Evolutionary conservation across 2,888 invertebrate genomes (phyloP), one percentile per base, ranked within the genome.

Genomic region (Stenoptilia bipunctidactyla): DNA sequence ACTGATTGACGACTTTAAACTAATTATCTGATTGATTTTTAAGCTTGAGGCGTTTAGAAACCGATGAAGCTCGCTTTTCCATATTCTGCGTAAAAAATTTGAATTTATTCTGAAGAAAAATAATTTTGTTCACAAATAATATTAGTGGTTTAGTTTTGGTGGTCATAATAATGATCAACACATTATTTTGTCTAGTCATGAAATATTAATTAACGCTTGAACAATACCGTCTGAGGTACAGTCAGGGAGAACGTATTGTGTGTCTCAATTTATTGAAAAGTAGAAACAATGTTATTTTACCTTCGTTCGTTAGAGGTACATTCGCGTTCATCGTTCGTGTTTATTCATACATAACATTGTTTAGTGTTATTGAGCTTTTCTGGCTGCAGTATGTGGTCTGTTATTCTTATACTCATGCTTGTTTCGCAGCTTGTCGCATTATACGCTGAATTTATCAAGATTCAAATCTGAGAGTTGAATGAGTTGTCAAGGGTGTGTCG

Each of bases 121-220:
- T n/a, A n/a, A n/a, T n/a, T n/a, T n/a, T n/a, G n/a, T n/a, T n/a
- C n/a, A n/a, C n/a, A n/a, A n/a, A n/a, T n/a, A n/a, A 20, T 5
- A 20, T 20, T 20, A 20, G 20, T 20, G 20, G 20, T 20, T 20
- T 5, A 20, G 20, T 20, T 20, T 20, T 20, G 20, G 20, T 20
- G 3, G 3, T 20, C 3, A 5, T 30, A 30, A 3, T 30, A n/a
- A n/a, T 9, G 30, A 30, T 10, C 30, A 30, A 3, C 30, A 30
- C 10, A 8, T n/a, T 12, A 30, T 64, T 61, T 58, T 59, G 74
- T 59, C 58, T 53, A 69, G 74, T 82, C 79, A 80, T 66, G 61
- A 64, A 69, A 70, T 76, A 71, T 73, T 79, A 79, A 82, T 82
- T 80, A 80, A 60, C 68, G 56, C 52, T 51, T 56, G 58, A 64